A percentile compares a stretch with the other conserved stretches of the same genome.
phyloP scores from a whole-genome alignment of 2,113 vertebrate genomes.

The Istiophorus platypterus region DNA sequence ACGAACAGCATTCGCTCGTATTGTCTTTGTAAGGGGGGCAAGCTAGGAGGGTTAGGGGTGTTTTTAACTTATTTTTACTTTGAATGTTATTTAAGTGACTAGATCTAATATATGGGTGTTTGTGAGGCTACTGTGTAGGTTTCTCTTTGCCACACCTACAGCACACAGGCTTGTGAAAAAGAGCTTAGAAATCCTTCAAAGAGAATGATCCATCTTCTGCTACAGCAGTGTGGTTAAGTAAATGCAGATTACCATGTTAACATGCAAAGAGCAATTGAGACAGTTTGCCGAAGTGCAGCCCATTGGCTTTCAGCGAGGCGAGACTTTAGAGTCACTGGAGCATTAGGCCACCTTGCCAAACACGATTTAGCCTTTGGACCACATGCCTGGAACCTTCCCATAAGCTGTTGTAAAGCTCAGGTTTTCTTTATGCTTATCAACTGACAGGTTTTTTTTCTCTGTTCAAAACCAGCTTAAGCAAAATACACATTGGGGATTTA shows the following conservation, averaged over 20 bases:
- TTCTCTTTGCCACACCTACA: constrained; percentile 31
- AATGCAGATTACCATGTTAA: constrained; percentile 16
- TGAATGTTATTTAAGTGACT: constrained; percentile 42
- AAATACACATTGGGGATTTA: constrained; percentile 14
- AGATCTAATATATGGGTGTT: constrained; percentile 40
- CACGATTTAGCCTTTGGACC: constrained; percentile 37
- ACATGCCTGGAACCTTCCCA: constrained; percentile 34
- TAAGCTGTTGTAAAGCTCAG: constrained; percentile 62
- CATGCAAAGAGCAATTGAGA: constrained; percentile 33
- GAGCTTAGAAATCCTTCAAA: constrained; percentile 27
- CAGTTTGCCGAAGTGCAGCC: constrained; percentile 8
- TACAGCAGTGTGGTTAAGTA: constrained; percentile 6
- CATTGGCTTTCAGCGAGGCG: constrained; percentile 2
- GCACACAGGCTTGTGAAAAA: constrained; percentile 24
- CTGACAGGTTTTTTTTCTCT: neutral
- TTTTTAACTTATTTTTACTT: constrained; percentile 41
- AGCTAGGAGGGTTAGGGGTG: neutral
- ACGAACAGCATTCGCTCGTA: constrained; percentile 7
- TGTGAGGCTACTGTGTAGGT: constrained; percentile 22
- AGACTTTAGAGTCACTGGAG: constrained; percentile 19
- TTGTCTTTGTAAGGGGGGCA: constrained; percentile 23
- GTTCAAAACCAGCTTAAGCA: neutral
- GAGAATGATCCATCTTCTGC: constrained; percentile 33
- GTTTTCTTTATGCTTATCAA: constrained; percentile 38
- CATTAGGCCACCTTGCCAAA: constrained; percentile 1